A percentile compares a stretch with the other conserved stretches of the same genome.
Conservation (phyloP, 2,888 invertebrate species). For the Acrobasis repandana region DNA sequence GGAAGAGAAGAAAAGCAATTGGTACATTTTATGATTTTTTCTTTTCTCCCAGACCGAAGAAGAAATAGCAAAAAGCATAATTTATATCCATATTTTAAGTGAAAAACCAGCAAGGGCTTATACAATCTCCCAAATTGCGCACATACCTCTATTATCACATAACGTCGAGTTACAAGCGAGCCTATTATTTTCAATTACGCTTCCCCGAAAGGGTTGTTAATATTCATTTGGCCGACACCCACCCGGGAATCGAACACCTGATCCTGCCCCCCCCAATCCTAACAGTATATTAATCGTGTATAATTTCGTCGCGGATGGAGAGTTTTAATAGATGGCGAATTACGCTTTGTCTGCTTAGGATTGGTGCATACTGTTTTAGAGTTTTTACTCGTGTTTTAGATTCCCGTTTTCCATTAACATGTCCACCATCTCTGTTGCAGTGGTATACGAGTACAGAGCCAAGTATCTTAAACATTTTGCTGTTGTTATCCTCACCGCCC, state of each 20-base stretch:
- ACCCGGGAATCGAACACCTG: slow-evolving; percentile 62
- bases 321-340: slow-evolving; percentile 49
- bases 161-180: slow-evolving; percentile 55
- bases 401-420: no score
- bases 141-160: slow-evolving; percentile 49
- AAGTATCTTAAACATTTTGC: no score
- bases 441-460: no score
- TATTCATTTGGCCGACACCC: slow-evolving; percentile 67
- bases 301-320: slow-evolving; percentile 55
- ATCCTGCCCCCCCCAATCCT: slow-evolving; percentile 39
- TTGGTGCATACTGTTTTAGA: slow-evolving; percentile 21
- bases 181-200: slow-evolving; percentile 78
- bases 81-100: neutral
- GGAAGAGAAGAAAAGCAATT: no score
- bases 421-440: no score
- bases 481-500: no score
- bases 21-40: no score
- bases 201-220: slow-evolving; percentile 75
- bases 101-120: neutral
- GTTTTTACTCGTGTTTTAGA: no score
- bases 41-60: no score
- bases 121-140: slow-evolving; percentile 33
- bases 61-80: no score
- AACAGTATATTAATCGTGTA: slow-evolving; percentile 58
- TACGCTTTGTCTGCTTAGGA: slow-evolving; percentile 36